Percentiles rank a stretch among this genome's conserved stretches.
phyloP scores from a whole-genome alignment of 2,113 vertebrate species.

The Turnix velox region DNA sequence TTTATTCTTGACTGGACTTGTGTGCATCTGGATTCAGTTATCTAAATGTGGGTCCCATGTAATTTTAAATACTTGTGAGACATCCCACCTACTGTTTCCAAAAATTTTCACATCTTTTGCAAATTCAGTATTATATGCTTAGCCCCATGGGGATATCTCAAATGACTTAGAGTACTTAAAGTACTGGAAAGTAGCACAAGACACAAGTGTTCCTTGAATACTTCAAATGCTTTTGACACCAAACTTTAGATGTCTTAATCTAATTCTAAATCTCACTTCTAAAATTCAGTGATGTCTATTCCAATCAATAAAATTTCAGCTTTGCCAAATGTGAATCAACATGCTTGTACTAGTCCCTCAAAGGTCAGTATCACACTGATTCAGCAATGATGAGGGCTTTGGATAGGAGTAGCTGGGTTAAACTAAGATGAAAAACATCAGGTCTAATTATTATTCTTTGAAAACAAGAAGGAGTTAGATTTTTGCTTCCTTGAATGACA shows the following conservation, averaged over 20 bases:
- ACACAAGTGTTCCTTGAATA: neutral
- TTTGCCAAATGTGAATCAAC: neutral
- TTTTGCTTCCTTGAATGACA: neutral
- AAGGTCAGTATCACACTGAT: neutral
- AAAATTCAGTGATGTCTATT: neutral
- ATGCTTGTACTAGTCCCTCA: neutral
- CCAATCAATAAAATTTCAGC: neutral
- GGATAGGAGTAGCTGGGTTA: neutral
- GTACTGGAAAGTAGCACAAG: neutral
- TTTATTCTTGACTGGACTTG: neutral
- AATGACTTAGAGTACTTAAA: neutral
- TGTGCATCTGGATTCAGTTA: neutral
- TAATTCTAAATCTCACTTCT: neutral
- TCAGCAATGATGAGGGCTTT: neutral
- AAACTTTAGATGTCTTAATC: neutral
- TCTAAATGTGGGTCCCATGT: neutral
- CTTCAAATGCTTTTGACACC: neutral
- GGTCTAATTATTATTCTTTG: neutral
- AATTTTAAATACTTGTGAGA: slow-evolving; percentile 5
- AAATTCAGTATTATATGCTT: neutral
- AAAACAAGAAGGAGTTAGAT: neutral
- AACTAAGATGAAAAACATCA: neutral
- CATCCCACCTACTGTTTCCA: neutral
- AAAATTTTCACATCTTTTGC: neutral
- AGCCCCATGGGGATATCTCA: neutral